These are phyloP conservation scores for Orthosia gracilis DNA, from an alignment of 2,888 invertebrate species.

Conservation along the genomic window DNA sequence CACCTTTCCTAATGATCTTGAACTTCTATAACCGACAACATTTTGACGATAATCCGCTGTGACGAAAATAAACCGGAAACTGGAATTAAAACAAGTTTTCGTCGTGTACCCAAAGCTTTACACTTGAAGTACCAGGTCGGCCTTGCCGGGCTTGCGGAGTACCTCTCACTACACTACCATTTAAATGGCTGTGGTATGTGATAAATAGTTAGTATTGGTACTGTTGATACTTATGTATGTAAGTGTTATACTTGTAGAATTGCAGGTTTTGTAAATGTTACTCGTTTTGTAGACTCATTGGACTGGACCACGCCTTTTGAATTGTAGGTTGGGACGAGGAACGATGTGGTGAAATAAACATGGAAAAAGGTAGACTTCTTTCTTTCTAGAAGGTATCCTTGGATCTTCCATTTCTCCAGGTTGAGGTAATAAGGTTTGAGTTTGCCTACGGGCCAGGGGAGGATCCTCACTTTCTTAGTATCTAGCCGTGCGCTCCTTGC, in stretches of 20 bases:
- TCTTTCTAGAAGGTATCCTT: neutral
- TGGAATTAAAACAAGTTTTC: slow-evolving; percentile 53
- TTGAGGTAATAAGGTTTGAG: too few species aligned
- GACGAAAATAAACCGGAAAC: slow-evolving; percentile 63
- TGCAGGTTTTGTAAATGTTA: slow-evolving; percentile 47
- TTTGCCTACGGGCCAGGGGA: too few species aligned
- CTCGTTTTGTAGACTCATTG: slow-evolving; percentile 20
- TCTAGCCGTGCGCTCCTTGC: too few species aligned
- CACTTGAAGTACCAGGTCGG: slow-evolving; percentile 61
- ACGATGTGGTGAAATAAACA: neutral
- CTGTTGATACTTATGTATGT: slow-evolving; percentile 28
- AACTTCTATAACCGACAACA: slow-evolving; percentile 42
- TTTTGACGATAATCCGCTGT: slow-evolving; percentile 54
- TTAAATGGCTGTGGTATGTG: slow-evolving; percentile 64
- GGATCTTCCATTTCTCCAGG: too few species aligned
- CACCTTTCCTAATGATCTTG: slow-evolving; percentile 48
- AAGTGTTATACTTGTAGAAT: slow-evolving; percentile 37
- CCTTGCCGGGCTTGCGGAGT: slow-evolving; percentile 77
- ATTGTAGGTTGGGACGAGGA: slow-evolving; percentile 10
- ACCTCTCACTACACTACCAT: slow-evolving; percentile 66
- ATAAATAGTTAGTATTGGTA: slow-evolving; percentile 49
- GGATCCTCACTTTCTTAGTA: too few species aligned
- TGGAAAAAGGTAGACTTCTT: neutral
- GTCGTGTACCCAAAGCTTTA: slow-evolving; percentile 51
- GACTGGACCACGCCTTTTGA: slow-evolving; percentile 38